Conservation (phyloP, 2,888 invertebrate species). For the Drosophila recens region DNA sequence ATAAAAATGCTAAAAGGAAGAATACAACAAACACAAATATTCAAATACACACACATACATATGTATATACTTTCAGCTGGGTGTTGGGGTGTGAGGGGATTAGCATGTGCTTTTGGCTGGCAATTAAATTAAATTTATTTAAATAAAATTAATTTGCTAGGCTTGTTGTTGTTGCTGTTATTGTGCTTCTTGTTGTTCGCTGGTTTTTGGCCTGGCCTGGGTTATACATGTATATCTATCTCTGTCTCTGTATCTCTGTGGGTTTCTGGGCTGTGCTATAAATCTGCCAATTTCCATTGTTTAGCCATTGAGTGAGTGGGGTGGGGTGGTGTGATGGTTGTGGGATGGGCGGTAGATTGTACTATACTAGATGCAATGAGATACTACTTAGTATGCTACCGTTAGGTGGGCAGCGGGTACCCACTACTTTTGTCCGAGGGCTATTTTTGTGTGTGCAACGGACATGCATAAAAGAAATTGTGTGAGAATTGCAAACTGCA, state of each 20-base stretch:
- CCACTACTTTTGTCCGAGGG: constrained; percentile 83
- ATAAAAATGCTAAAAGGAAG: constrained; percentile 54
- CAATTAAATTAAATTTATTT: constrained; percentile 82
- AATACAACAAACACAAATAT: constrained; percentile 40
- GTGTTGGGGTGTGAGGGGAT: constrained; percentile 35
- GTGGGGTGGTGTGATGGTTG: too few relatives aligned
- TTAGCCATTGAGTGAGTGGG: constrained; percentile 48
- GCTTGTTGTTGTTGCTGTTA: constrained; percentile 39
- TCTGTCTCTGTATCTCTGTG: constrained; percentile 51
- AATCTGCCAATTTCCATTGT: constrained; percentile 79
- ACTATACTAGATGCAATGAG: constrained; percentile 46
- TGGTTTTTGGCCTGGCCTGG: constrained; percentile 65
- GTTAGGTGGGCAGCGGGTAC: constrained; percentile 22
- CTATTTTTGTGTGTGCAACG: constrained; percentile 83
- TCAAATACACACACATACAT: constrained; percentile 12
- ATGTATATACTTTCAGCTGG: constrained; percentile 20
- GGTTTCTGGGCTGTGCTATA: constrained; percentile 75
- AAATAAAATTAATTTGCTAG: constrained; percentile 74
- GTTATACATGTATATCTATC: constrained; percentile 40
- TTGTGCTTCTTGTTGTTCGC: constrained; percentile 44
- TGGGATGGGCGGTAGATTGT: neutral
- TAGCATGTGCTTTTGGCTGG: constrained; percentile 65
- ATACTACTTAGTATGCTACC: constrained; percentile 38
- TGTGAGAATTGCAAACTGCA: constrained; percentile 70
- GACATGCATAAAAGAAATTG: constrained; percentile 59